Base-by-base conservation (phyloP, 2,888 invertebrate species). In the Trachelus troglodyta region DNA sequence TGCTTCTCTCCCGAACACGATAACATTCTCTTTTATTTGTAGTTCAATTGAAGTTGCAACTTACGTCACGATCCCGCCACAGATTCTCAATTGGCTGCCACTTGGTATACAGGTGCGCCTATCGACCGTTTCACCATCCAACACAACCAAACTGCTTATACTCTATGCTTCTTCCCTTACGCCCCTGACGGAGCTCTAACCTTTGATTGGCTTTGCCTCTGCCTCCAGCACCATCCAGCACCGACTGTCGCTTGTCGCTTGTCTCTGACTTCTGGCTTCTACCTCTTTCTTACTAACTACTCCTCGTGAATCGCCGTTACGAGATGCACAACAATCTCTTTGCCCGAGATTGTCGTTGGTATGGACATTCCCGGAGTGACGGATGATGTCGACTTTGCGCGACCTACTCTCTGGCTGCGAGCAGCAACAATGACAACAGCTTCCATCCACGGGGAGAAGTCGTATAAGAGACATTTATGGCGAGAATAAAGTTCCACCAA, bases 31-130 rank as follows among this genome's bases (percentile, higher is more conserved):
- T 23, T 56, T 56, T 23, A 56, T 23, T 56, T 56, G 23, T 23
- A 56, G 23, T 56, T 15, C 40, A 74, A 76, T 34, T 40, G 75
- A 73, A 80, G 75, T 79, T 81, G 76, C 74, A 77, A 81, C 81
- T 81, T 76, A 81, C 81, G 73, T 76, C 71, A 73, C 34, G 76
- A 56, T 77, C 79, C 79, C 80, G 76, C 77, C 73, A 77, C 80
- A 80, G 56, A 69, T 56, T 56, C 23, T 9, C 56, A 56, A 56
- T 56, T 23, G 56, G 56, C 23, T 9, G 56, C 56, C 23, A 9
- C 56, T 56, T 9, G 40, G 23, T 56, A 9, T 56, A 9, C 56
- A 15, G 56, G 56, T 56, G 31, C 71, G 71, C 34, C 71, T 71
- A 71, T 71, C 71, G 71, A 71, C 71, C 71, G 71, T 33, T 71